phyloP scores from a whole-genome alignment of 2,888 invertebrate species.

The Sisyra nigra region DNA sequence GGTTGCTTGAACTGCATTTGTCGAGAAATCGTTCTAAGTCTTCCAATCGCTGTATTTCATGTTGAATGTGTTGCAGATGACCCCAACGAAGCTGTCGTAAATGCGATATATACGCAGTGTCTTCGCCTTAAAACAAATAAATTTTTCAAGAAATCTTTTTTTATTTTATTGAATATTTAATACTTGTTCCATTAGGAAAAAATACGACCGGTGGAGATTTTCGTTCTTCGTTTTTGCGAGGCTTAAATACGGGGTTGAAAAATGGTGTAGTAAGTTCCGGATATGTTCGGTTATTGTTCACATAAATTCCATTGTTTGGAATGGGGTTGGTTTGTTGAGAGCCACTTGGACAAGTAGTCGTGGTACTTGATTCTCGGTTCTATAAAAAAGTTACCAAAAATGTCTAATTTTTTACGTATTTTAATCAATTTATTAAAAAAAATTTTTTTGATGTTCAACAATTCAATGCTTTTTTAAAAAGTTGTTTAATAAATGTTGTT shows the following conservation, averaged over 20 bases:
- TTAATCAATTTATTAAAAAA: too few relatives aligned
- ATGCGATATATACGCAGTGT: conserved; percentile 24
- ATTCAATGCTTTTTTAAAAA: too few relatives aligned
- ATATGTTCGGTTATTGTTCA: background rate
- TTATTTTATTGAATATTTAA: background rate
- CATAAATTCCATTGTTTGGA: too few relatives aligned
- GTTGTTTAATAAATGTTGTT: too few relatives aligned
- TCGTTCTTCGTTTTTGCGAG: background rate
- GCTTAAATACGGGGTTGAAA: background rate
- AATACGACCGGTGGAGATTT: too few relatives aligned
- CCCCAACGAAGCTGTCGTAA: conserved; percentile 28
- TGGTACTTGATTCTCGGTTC: background rate
- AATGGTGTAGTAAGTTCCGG: background rate
- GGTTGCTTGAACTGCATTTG: conserved; percentile 17
- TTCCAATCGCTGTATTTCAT: conserved; percentile 26
- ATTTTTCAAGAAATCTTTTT: too few relatives aligned
- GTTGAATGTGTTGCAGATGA: conserved; percentile 29
- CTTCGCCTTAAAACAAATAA: conserved; percentile 14
- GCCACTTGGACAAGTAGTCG: too few relatives aligned
- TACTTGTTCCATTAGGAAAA: too few relatives aligned
- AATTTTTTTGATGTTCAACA: too few relatives aligned
- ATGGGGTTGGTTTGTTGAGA: background rate
- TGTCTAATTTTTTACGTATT: too few relatives aligned
- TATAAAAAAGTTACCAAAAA: too few relatives aligned
- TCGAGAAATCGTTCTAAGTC: conserved; percentile 29